Conservation (phyloP, 2,797 vertebrate species). For the Semotilus atromaculatus region DNA sequence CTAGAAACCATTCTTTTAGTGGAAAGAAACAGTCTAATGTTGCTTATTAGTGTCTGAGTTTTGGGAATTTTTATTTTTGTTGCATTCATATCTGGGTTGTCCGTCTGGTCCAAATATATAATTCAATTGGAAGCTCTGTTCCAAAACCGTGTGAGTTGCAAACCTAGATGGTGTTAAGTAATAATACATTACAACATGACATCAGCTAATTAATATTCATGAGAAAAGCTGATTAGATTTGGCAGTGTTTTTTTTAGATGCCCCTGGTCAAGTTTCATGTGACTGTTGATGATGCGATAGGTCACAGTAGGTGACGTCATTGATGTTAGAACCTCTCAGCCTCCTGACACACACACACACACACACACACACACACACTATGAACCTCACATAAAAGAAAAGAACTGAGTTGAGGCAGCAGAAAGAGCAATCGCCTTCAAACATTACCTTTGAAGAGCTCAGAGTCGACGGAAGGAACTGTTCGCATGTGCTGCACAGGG, state of each 20-base stretch:
- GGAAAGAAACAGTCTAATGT: not conserved
- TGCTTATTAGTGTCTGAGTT: not conserved
- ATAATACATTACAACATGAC: not conserved
- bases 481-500: constrained; percentile 55
- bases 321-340: not conserved
- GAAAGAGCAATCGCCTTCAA: constrained; percentile 33
- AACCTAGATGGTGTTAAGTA: not conserved
- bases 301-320: not conserved
- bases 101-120: not conserved
- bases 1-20: not conserved
- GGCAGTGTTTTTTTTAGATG: not conserved
- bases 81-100: not conserved
- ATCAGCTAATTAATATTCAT: constrained; percentile 11
- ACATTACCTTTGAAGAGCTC: constrained; percentile 71
- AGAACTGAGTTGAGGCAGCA: constrained; percentile 6
- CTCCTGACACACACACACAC: not conserved
- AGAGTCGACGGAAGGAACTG: constrained; percentile 59
- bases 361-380: not conserved
- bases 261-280: not conserved
- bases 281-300: not conserved
- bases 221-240: not conserved
- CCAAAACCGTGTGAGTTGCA: not conserved
- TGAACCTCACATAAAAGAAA: constrained; percentile 28
- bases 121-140: not conserved
- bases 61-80: not conserved